Percentiles rank a stretch among this genome's conserved stretches.
Evolutionary conservation across 2,113 vertebrate genomes (phyloP).

Genomic region (Mobula birostris): DNA sequence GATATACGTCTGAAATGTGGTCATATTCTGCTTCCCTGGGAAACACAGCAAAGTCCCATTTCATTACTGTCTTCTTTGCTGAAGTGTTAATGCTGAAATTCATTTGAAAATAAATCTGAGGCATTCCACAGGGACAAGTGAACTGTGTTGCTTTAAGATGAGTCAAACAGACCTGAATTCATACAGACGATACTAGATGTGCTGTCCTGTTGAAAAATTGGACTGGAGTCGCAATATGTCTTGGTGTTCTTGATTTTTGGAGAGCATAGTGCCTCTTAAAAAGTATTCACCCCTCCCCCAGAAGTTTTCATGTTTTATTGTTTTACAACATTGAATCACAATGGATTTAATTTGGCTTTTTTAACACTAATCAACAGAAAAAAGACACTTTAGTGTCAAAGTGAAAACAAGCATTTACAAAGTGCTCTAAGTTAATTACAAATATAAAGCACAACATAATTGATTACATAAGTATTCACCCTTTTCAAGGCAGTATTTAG

Average conservation of each 20-base stretch:
- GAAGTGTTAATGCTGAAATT: not conserved
- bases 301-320: no score
- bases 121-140: not conserved
- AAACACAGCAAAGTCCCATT: not conserved
- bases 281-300: no score
- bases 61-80: not conserved
- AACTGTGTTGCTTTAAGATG: not conserved
- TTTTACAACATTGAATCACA: no score
- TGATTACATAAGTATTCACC: no score
- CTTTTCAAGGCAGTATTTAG: no score
- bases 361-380: no score
- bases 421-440: no score
- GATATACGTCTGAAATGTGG: not conserved
- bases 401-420: no score
- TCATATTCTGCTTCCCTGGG: not conserved
- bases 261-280: not conserved
- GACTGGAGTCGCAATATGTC: not conserved
- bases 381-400: no score
- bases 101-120: not conserved
- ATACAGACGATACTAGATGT: not conserved
- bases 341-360: no score
- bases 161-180: not conserved
- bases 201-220: not conserved
- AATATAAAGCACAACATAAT: no score
- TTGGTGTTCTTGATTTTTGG: not conserved